Base-by-base conservation (phyloP, 2,797 vertebrate genomes). In the Clamator glandarius region DNA sequence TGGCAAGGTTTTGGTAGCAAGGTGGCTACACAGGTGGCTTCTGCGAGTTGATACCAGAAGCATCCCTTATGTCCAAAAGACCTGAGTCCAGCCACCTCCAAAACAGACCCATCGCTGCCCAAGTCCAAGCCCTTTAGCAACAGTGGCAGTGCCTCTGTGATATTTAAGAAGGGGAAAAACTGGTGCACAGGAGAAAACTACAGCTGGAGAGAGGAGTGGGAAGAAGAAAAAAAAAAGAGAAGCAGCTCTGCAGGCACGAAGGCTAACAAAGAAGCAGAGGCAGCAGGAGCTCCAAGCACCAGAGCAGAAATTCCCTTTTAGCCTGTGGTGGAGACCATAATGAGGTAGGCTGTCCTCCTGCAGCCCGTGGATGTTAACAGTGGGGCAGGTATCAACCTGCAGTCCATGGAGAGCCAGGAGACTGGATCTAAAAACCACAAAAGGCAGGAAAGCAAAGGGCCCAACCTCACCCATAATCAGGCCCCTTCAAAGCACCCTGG, bases 61-160 rank as follows among this genome's bases (percentile, higher is more conserved):
- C 14, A 50, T 39, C 18, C 9, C 5, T n/a, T 10, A 3, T 58
- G 14, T 58, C n/a, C 1, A 1, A 48, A 0, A 48, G 52, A 55
- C 13, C 17, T 33, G 48, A 48, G 10, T 11, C 29, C 42, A 28
- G 23, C 14, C 2, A 1, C 15, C 18, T 58, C 19, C 19, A 42
- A 59, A 35, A 35, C 0, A 1, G 35, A 51, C 35, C 7, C 2
- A 2, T 12, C 2, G 2, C 35, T 35, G 24, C 18, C 8, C 31
- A 59, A 35, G 35, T 12, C 23, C 2, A 8, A 68, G 64, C 24
- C 36, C 10, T 28, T 41, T 23, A 48, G 46, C 35, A 51, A 51
- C 50, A 51, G 25, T 4, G 50, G 50, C 15, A 51, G 50, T 8
- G 12, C 23, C 26, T 51, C 50, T 51, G 50, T 26, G 50, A 15